Percentiles rank a stretch among this genome's conserved stretches.
Evolutionary conservation across 2,797 vertebrate genomes (phyloP).

Genomic region (Lepilemur ruficaudatus): DNA sequence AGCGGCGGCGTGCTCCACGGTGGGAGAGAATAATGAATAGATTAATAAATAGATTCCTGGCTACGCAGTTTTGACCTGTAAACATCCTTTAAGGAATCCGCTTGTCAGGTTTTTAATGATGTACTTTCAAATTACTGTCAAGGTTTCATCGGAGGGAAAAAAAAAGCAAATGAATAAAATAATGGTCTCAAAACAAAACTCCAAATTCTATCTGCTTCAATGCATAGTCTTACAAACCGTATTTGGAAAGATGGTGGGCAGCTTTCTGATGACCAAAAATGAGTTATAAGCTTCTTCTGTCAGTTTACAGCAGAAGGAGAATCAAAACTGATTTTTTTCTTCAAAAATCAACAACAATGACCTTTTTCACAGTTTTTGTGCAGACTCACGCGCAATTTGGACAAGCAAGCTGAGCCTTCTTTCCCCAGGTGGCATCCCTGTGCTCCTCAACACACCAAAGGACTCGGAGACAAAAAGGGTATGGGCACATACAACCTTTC

Average conservation of each 20-base stretch:
- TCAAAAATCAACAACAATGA: background rate
- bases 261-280: rapidly evolving
- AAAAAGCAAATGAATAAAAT: background rate
- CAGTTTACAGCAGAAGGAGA: background rate
- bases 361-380: background rate
- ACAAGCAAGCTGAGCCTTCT: background rate
- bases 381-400: too few relatives aligned
- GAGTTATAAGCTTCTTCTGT: background rate
- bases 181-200: background rate
- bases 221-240: rapidly evolving
- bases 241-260: background rate
- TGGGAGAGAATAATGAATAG: background rate
- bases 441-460: background rate
- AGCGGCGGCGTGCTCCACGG: rapidly evolving
- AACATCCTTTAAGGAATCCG: background rate
- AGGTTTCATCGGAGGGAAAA: background rate
- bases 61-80: background rate
- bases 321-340: background rate
- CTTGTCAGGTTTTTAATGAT: background rate
- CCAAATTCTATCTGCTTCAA: background rate
- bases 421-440: rapidly evolving
- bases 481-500: background rate
- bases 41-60: background rate
- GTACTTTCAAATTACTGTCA: background rate
- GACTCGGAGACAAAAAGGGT: background rate